Evolutionary conservation across 1,140 invertebrate genomes (phyloP).

Genomic region (Anastatus disparis): DNA sequence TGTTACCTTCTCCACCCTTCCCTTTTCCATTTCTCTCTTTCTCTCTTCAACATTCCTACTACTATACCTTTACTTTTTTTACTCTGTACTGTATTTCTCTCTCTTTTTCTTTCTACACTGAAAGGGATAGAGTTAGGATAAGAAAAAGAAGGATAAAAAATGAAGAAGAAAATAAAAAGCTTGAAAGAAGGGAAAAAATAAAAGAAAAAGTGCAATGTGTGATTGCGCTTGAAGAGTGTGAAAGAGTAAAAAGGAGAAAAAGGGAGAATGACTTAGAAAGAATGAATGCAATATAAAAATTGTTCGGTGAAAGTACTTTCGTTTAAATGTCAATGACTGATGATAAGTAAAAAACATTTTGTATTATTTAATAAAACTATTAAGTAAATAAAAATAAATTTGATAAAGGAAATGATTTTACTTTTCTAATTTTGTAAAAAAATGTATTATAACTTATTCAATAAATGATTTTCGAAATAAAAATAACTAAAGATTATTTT

Average conservation of each 20-base stretch:
- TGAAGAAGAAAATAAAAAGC: background rate
- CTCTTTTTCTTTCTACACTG: constrained; percentile 1
- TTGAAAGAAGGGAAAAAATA: background rate
- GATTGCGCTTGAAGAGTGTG: background rate
- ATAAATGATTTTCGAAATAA: no score
- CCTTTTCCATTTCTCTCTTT: constrained; percentile 32
- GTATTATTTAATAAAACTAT: no score
- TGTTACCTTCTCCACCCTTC: constrained; percentile 51
- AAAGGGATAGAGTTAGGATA: background rate
- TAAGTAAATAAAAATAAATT: no score
- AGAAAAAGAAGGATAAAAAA: background rate
- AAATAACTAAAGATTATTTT: no score
- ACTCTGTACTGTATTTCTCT: constrained; percentile 8
- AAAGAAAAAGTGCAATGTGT: background rate
- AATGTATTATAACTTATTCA: no score
- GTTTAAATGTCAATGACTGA: no score
- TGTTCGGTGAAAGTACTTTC: constrained; percentile 1
- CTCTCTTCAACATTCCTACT: constrained; percentile 19
- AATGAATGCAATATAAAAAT: background rate
- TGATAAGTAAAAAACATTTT: no score
- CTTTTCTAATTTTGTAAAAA: no score
- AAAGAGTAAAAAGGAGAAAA: background rate
- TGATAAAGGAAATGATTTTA: no score
- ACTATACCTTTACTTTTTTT: constrained; percentile 5
- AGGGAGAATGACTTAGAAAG: background rate